Percentiles rank a stretch among this genome's conserved stretches.
These are phyloP conservation scores for Apamea crenata DNA, from an alignment of 2,888 invertebrate species.

Conservation along the genomic window DNA sequence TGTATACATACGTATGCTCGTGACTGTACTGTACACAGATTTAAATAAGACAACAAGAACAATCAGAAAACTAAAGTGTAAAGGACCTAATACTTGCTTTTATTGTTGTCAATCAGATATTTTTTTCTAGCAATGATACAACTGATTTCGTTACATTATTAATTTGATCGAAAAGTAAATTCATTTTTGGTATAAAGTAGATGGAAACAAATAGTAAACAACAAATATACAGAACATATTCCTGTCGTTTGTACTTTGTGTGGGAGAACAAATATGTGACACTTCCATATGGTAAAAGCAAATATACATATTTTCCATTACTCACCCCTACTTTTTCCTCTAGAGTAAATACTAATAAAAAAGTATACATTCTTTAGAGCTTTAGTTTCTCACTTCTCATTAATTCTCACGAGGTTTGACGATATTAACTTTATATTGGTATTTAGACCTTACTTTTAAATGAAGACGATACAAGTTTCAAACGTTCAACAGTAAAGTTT, in stretches of 20 bases:
- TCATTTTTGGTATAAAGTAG: background rate
- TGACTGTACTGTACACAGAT: background rate
- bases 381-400: background rate
- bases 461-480: background rate
- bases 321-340: background rate
- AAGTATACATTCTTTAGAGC: background rate
- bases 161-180: background rate
- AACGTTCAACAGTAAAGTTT: background rate
- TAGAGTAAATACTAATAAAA: conserved; percentile 9
- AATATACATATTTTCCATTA: conserved; percentile 28
- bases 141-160: background rate
- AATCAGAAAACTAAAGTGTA: background rate
- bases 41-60: background rate
- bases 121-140: too few relatives aligned
- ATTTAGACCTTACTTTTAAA: background rate
- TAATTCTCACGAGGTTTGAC: background rate
- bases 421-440: background rate
- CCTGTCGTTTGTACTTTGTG: background rate
- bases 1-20: too few relatives aligned
- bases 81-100: background rate
- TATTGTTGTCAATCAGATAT: too few relatives aligned
- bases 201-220: background rate
- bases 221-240: conserved; percentile 15
- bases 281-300: background rate
- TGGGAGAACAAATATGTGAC: background rate